Conservation (phyloP, 2,888 invertebrate species). For the Sicus ferrugineus region DNA sequence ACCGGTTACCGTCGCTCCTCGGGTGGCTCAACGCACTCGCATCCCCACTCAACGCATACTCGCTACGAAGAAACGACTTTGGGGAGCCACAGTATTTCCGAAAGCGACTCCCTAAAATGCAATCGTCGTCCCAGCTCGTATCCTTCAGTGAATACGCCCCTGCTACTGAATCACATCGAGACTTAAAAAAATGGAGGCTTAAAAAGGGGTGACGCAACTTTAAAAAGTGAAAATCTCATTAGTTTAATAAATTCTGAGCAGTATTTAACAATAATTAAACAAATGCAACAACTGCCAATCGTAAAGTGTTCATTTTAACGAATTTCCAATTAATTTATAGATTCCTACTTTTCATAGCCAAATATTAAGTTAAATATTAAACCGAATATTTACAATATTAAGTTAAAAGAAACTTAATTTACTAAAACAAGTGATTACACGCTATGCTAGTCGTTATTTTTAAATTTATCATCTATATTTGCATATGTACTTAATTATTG, state of each 20-base stretch:
- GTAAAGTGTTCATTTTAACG: background rate
- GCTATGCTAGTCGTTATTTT: conserved; percentile 20
- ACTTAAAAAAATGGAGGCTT: conserved; percentile 42
- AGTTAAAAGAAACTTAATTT: conserved; percentile 1
- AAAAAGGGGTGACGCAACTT: background rate
- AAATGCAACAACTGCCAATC: background rate
- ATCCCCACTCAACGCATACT: conserved; percentile 18
- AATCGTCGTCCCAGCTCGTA: conserved; percentile 57
- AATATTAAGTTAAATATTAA: background rate
- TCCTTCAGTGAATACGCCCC: conserved; percentile 60
- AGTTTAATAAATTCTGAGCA: background rate
- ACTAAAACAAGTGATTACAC: conserved; percentile 19
- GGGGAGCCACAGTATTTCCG: conserved; percentile 59
- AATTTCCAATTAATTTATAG: background rate
- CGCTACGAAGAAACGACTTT: conserved; percentile 60
- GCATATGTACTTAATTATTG: background rate
- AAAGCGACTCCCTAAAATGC: conserved; percentile 48
- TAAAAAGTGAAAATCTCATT: background rate
- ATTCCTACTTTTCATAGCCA: background rate
- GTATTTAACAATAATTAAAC: background rate
- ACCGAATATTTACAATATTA: background rate
- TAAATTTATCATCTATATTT: no score
- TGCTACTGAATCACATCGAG: conserved; percentile 60
- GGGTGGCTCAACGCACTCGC: conserved; percentile 57
- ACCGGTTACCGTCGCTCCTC: conserved; percentile 58